Base-by-base conservation (phyloP, 92 coral and sea anemone species). In the Parazoanthus darwini region DNA sequence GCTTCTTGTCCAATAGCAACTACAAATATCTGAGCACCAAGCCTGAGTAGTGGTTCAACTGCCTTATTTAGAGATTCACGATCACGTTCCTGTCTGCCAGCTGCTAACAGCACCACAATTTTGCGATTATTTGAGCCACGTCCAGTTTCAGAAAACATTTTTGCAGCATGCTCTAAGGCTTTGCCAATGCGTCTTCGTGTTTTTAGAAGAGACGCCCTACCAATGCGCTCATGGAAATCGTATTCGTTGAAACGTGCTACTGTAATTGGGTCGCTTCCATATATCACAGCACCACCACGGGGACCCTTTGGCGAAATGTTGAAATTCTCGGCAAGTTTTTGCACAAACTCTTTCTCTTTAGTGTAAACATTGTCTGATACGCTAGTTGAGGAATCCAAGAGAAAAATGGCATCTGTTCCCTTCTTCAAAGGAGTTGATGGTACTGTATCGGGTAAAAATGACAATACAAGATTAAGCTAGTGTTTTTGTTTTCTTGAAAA, bases 361-460 rank as follows among this genome's bases (percentile, higher is more conserved):
- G 80, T 87, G 86, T 92, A 95, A 84, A 85, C 92, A 72, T 86
- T 86, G 56, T 72, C 67, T 29, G 92, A 85, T 38, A 96, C 91
- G 26, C 91, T 91, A 71, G 80, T 74, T 33, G 98, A 96, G 26
- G 96, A 93, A 81, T 96, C 99, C n/a, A 90, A 83, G 20, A 96
- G 94, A 78, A 96, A 93, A 78, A 95, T 89, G 51, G 95, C 88
- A 70, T 96, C 99, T 26, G 98, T 89, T 3, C 67, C 89, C 44
- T 88, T 68, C 33, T 87, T 88, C 59, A 87, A 84, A 33, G 95
- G 94, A 63, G 73, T 35, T 37, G 73, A 14, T 22, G 85, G 85
- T 59, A 42, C 85, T 81, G n/a, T 13, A 35, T 35, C 35, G 11
- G 18, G 22, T 3, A 42, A 81, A 81, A 33, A 37, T 22, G 6